These are phyloP conservation scores for Tetramorium simillimum DNA, from an alignment of 1,140 invertebrate species.

Conservation along the genomic window DNA sequence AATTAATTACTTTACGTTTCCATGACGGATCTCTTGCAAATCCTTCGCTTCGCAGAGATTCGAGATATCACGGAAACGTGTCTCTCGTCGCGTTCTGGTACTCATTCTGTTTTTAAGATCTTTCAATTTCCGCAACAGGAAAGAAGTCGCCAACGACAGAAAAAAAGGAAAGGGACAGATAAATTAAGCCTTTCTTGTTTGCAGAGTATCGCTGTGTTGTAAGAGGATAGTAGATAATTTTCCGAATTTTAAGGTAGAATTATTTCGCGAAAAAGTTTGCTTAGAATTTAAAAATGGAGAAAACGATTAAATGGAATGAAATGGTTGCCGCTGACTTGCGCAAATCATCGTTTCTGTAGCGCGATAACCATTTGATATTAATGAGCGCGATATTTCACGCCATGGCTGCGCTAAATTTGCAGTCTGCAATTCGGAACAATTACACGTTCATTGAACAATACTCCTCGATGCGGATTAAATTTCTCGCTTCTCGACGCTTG, in stretches of 20 bases:
- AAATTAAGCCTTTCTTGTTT: background rate
- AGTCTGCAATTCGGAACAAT: conserved; percentile 26
- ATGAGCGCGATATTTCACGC: background rate
- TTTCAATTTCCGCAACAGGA: background rate
- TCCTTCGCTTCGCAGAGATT: background rate
- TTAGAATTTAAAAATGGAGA: conserved; percentile 31
- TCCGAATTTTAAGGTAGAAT: conserved; percentile 13
- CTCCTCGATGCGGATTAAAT: background rate
- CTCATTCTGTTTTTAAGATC: background rate
- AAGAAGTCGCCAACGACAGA: background rate
- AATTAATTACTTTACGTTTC: background rate
- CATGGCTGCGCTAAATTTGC: conserved; percentile 8
- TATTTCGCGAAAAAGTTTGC: conserved; percentile 2
- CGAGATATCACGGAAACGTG: background rate
- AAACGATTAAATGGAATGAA: conserved; percentile 30
- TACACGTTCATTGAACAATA: background rate
- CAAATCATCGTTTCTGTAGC: background rate
- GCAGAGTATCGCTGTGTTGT: background rate
- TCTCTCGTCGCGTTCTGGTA: conserved; percentile 2
- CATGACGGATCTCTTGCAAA: background rate
- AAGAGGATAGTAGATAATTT: conserved; percentile 47
- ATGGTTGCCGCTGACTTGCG: conserved; percentile 8
- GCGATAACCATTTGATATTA: background rate
- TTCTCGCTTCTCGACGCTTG: background rate
- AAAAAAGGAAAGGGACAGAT: background rate